Base-by-base conservation (phyloP, 2,888 invertebrate species). In the Diabrotica balteata region DNA sequence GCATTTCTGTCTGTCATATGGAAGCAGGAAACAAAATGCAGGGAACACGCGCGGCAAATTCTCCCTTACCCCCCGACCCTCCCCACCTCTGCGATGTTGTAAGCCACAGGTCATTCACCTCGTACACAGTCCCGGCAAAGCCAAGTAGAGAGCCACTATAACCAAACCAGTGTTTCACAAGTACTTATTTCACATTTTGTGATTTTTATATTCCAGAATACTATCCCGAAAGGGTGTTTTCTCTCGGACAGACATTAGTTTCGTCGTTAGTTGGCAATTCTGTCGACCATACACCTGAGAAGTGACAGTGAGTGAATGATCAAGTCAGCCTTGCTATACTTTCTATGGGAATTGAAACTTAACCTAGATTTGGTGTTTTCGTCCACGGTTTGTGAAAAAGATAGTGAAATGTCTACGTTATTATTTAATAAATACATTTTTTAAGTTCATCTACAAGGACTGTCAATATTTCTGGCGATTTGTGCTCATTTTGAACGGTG, bases 21-120 rank as follows among this genome's bases (percentile, higher is more conserved):
- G 79, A 81, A 81, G 82, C 83, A 69, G 83, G 83, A 83, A 83
- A 81, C 81, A 80, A 82, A 82, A 82, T 82, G 83, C 82, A 82
- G 78, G 72, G 75, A 71, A 68, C 79, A 81, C 80, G 82, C 81
- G 81, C 80, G 81, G 81, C 80, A 81, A 82, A 79, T 81, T 81
- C 81, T 81, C 80, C 77, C 79, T 76, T 75, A 72, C 73, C 73
- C 75, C 74, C 70, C 74, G 69, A 72, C 72, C 73, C 66, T 69
- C 72, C 72, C 75, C 75, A 65, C 73, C 75, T 68, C 73, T 64
- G 70, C 71, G 74, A 77, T 77, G 78, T 79, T 78, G 79, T 79
- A 79, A 80, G 80, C 82, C 79, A 79, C 82, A 83, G 84, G 84
- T 84, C 84, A 83, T 84, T 84, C 84, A 84, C 82, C 84, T 80